Evolutionary conservation across 2,888 invertebrate genomes (phyloP).

Genomic region (Acleris literana): DNA sequence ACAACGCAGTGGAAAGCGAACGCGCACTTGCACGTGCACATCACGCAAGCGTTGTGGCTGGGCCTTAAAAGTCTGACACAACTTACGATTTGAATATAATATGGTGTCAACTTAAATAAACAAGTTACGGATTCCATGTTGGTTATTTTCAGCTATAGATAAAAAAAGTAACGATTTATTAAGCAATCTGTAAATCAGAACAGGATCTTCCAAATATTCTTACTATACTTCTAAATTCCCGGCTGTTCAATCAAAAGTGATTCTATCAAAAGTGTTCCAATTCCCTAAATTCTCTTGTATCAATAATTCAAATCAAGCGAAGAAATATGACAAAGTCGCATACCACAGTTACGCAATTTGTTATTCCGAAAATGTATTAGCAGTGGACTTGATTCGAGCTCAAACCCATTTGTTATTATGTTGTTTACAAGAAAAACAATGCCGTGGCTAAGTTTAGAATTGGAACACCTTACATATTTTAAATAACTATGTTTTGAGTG

Average conservation of each 20-base stretch:
- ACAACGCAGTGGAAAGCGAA: no score
- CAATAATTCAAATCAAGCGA: conserved; percentile 18
- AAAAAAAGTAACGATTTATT: no score
- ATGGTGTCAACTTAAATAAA: neutral
- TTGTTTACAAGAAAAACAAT: conserved; percentile 7
- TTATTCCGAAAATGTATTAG: conserved; percentile 17
- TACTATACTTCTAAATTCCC: no score
- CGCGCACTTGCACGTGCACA: no score
- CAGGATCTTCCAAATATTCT: no score
- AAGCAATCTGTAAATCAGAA: no score
- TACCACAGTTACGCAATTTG: conserved; percentile 25
- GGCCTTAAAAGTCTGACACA: no score
- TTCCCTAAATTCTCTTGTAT: conserved; percentile 12
- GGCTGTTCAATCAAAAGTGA: no score
- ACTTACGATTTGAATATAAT: no score
- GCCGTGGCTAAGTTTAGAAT: conserved; percentile 1
- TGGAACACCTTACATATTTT: conserved; percentile 1
- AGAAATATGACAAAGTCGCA: conserved; percentile 29
- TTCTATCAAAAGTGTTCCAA: conserved; percentile 12
- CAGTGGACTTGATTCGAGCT: conserved; percentile 4
- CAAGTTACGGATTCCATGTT: neutral
- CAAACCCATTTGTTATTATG: conserved; percentile 13
- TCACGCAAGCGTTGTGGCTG: no score
- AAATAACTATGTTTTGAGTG: neutral
- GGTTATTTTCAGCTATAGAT: no score